Evolutionary conservation across 2,113 vertebrate genomes (phyloP).

Genomic region (Bungarus multicinctus): DNA sequence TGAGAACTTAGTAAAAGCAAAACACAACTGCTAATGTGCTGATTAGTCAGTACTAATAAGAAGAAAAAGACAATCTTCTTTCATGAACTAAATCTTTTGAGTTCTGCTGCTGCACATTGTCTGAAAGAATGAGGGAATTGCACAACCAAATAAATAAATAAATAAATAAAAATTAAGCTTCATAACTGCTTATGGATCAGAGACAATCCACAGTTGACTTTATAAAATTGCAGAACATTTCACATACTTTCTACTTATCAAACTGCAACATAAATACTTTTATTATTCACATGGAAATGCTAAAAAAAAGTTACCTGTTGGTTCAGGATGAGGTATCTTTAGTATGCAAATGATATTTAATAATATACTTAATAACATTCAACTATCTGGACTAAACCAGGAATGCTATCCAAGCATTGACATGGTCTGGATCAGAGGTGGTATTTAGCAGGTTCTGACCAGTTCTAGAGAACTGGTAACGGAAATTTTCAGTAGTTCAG

Average conservation of each 20-base stretch:
- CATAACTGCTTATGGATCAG: not conserved
- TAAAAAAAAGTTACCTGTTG: not conserved
- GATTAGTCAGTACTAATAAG: conserved; percentile 10
- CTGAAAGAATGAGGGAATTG: not conserved
- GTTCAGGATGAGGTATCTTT: not conserved
- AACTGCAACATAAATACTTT: not conserved
- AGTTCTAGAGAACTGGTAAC: too few species aligned
- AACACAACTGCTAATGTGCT: conserved; percentile 56
- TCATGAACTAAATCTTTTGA: not conserved
- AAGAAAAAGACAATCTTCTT: not conserved
- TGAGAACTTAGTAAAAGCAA: conserved; percentile 58
- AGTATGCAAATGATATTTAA: not conserved
- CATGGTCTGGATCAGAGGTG: too few species aligned
- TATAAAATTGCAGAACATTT: not conserved
- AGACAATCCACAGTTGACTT: not conserved
- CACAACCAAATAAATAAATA: not conserved
- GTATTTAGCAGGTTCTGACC: too few species aligned
- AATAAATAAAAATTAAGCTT: not conserved
- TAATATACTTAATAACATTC: not conserved
- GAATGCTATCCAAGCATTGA: not conserved
- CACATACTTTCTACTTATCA: not conserved
- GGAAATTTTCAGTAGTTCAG: too few species aligned
- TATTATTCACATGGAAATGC: not conserved
- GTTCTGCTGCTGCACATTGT: too few species aligned
- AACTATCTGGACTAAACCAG: not conserved